phyloP scores from a whole-genome alignment of 2,113 vertebrate species.

The Syngnathus scovelli region DNA sequence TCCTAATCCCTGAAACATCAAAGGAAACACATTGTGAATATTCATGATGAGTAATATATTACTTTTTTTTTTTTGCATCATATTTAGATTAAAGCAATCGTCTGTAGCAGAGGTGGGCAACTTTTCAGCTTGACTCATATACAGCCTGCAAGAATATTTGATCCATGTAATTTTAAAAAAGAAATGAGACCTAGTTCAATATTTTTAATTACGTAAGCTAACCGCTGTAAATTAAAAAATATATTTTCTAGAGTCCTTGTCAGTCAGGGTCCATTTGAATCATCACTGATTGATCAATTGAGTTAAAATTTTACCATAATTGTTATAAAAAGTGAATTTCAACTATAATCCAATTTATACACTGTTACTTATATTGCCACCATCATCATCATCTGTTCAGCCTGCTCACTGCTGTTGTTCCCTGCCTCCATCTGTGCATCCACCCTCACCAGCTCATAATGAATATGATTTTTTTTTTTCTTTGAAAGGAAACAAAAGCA shows the following conservation, averaged over 20 bases:
- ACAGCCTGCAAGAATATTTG: neutral
- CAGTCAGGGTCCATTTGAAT: no score
- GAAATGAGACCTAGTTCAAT: neutral
- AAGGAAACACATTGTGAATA: slow-evolving; percentile 56
- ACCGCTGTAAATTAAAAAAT: no score
- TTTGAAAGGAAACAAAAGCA: neutral
- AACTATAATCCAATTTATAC: neutral
- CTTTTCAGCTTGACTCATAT: neutral
- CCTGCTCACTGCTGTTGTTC: neutral
- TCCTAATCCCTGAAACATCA: slow-evolving; percentile 68
- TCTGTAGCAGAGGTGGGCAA: neutral
- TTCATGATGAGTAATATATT: slow-evolving; percentile 12
- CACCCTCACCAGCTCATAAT: slow-evolving; percentile 2
- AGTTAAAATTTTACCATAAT: neutral
- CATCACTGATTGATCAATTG: no score
- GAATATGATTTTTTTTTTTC: neutral
- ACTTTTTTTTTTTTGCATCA: neutral
- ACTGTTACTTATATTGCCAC: neutral
- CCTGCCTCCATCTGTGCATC: neutral
- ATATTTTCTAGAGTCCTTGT: no score
- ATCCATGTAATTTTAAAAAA: neutral
- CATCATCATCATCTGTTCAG: neutral
- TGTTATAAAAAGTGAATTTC: neutral
- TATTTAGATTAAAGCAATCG: slow-evolving; percentile 22
- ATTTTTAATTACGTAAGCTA: no score